Conservation (phyloP, 2,113 vertebrate species). For the Eulemur rufifrons region DNA sequence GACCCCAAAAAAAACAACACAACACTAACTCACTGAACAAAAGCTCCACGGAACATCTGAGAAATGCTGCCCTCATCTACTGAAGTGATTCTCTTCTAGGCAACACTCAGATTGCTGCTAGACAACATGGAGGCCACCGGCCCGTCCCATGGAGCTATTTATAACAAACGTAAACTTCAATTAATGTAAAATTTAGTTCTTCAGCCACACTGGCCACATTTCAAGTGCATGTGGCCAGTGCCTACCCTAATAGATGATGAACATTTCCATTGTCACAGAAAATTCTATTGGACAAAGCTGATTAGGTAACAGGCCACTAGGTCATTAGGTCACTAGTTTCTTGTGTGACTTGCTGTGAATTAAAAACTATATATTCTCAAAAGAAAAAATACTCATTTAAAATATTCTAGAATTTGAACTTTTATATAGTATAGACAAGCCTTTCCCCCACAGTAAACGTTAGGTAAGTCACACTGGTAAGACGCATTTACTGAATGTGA, state of each 20-base stretch:
- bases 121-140: fast-evolving
- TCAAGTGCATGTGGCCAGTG: not conserved
- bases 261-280: not conserved
- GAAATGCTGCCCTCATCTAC: fast-evolving
- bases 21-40: no score
- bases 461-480: not conserved
- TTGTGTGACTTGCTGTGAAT: not conserved
- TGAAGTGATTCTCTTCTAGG: not conserved
- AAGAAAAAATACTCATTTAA: not conserved
- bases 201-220: not conserved
- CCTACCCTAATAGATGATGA: not conserved
- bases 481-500: not conserved
- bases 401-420: not conserved
- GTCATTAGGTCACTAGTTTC: not conserved
- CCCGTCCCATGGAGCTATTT: fast-evolving
- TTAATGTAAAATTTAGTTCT: not conserved
- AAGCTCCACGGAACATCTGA: not conserved
- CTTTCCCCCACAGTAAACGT: no score
- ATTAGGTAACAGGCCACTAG: not conserved
- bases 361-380: not conserved
- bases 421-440: not conserved
- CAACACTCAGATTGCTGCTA: not conserved
- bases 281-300: not conserved
- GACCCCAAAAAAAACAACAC: not conserved
- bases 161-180: not conserved